These are phyloP conservation scores for Apamea monoglypha DNA, from an alignment of 2,888 invertebrate species.

Conservation along the genomic window DNA sequence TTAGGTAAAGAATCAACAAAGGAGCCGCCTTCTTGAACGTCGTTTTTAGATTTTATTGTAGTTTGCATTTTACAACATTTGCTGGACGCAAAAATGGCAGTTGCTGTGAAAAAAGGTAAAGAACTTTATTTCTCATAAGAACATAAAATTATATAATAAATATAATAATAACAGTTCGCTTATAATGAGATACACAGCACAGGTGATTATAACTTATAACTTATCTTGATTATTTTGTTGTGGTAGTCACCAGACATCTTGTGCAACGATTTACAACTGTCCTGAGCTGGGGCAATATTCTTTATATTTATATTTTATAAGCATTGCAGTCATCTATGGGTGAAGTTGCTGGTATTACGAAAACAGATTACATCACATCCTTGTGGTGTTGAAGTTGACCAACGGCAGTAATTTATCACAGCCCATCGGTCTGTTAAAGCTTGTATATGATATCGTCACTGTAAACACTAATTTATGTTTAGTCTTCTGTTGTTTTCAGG, in stretches of 20 bases:
- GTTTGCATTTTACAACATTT: neutral
- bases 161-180: too few relatives aligned
- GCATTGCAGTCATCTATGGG: neutral
- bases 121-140: too few relatives aligned
- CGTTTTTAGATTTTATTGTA: neutral
- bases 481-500: conserved; percentile 27
- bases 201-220: too few relatives aligned
- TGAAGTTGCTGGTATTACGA: neutral
- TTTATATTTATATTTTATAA: neutral
- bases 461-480: neutral
- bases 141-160: too few relatives aligned
- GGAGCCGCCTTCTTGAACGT: neutral
- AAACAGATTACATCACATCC: neutral
- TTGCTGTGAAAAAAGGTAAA: conserved; percentile 17
- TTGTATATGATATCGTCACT: neutral
- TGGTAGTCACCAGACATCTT: neutral
- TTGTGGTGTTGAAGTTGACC: neutral
- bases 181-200: too few relatives aligned
- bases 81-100: conserved; percentile 12
- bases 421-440: neutral
- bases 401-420: neutral
- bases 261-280: neutral
- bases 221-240: neutral
- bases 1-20: neutral
- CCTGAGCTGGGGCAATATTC: too few relatives aligned